Conservation (phyloP, 2,888 invertebrate genomes). For the Hoplodrina ambigua region DNA sequence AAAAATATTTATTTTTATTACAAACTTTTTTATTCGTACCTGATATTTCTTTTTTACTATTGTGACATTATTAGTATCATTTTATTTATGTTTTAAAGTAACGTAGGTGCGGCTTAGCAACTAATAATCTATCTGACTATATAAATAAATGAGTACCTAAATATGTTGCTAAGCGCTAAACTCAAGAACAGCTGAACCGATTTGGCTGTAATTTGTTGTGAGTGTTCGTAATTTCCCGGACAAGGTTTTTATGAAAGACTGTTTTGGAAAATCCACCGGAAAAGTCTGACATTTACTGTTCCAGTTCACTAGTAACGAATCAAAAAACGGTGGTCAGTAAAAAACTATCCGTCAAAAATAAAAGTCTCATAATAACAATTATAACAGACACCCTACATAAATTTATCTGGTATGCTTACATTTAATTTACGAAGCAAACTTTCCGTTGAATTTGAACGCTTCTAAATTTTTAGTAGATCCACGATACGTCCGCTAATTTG, state of each 20-base stretch:
- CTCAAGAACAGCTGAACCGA: no score
- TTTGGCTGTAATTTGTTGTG: no score
- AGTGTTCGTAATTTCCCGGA: no score
- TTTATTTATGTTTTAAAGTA: not conserved
- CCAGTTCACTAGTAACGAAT: no score
- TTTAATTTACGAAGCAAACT: constrained; percentile 81
- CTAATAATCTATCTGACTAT: not conserved
- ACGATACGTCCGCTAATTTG: constrained; percentile 63
- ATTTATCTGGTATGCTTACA: constrained; percentile 74
- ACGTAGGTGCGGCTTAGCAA: not conserved
- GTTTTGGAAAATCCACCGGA: no score
- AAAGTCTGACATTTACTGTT: no score
- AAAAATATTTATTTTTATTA: no score
- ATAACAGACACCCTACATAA: constrained; percentile 51
- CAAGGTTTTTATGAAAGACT: no score
- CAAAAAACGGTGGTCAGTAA: not conserved
- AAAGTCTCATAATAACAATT: constrained; percentile 13
- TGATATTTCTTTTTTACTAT: not conserved
- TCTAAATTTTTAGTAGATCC: constrained; percentile 62
- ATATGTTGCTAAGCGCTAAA: no score
- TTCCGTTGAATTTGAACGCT: constrained; percentile 65
- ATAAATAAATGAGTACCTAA: no score
- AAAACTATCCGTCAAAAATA: not conserved
- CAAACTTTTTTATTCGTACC: no score
- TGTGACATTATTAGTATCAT: not conserved